Percentiles rank a stretch among this genome's conserved stretches.
Evolutionary conservation across 2,113 vertebrate genomes (phyloP).

Genomic region (Protobothrops mucrosquamatus): DNA sequence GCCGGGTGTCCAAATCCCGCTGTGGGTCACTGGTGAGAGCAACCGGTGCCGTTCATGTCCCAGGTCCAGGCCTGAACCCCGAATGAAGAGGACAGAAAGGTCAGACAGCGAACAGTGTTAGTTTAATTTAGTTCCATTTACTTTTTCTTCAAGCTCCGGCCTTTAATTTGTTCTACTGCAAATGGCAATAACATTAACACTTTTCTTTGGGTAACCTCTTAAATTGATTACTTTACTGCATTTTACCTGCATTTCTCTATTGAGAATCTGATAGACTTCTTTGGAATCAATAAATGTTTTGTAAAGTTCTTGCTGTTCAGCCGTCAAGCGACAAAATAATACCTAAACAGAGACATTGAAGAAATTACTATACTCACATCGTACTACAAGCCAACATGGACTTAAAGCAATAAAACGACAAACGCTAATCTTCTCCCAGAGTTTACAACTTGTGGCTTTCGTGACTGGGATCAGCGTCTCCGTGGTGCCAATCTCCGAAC

Average conservation of each 20-base stretch:
- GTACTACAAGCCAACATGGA: too few relatives aligned
- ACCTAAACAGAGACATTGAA: slow-evolving; percentile 71
- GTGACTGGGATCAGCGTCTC: background rate
- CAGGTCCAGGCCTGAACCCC: background rate
- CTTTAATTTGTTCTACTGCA: background rate
- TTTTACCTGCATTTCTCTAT: slow-evolving; percentile 87
- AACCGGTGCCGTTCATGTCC: background rate
- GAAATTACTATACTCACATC: background rate
- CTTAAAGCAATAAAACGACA: background rate
- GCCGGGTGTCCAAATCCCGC: background rate
- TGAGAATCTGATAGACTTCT: slow-evolving; percentile 94
- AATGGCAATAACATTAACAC: too few relatives aligned
- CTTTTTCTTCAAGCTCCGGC: background rate
- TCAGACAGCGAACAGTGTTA: background rate
- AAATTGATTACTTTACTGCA: slow-evolving; percentile 45
- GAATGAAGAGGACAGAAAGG: background rate
- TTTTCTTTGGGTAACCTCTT: background rate
- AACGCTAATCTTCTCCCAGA: background rate
- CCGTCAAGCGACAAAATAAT: slow-evolving; percentile 93
- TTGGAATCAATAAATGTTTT: slow-evolving; percentile 92
- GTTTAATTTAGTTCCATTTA: background rate
- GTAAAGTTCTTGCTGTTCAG: slow-evolving; percentile 90
- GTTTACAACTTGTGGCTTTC: background rate
- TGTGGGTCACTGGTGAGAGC: background rate
- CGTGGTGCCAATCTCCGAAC: background rate